Percentiles rank a stretch among this genome's conserved stretches.
Conservation (phyloP, 2,113 vertebrate species). For the Kobus ellipsiprymnus region DNA sequence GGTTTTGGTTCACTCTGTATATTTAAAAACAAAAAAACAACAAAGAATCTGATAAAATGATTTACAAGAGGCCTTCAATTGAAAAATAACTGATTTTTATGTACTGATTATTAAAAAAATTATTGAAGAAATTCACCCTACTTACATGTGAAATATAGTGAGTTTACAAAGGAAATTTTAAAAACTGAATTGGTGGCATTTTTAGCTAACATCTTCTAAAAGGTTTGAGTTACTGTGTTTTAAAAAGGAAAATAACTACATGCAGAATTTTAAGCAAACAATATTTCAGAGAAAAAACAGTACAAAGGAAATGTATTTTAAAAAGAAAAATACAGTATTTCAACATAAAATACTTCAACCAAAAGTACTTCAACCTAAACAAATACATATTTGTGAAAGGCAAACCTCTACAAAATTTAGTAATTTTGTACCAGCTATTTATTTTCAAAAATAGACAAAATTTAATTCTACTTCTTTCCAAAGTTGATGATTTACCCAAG, state of each 20-base stretch:
- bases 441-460: constrained; percentile 36
- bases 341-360: not conserved
- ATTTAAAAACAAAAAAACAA: not conserved
- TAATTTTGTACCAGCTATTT: constrained; percentile 2
- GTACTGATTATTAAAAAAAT: not conserved
- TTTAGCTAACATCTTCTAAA: not conserved
- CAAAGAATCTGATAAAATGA: not conserved
- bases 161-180: not conserved
- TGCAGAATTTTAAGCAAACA: too few species aligned
- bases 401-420: not conserved
- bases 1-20: not conserved
- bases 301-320: not conserved
- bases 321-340: constrained; percentile 15
- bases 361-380: not conserved
- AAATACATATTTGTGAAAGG: not conserved
- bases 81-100: not conserved
- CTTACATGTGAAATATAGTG: not conserved
- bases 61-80: not conserved
- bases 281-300: not conserved
- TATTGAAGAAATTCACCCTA: not conserved
- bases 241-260: not conserved
- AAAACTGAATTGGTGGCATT: not conserved
- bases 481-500: constrained; percentile 42
- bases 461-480: constrained; percentile 6
- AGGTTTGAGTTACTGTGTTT: not conserved